Evolutionary conservation across 2,888 invertebrate species (phyloP).

Genomic region (Chrysotoxum bicinctum): DNA sequence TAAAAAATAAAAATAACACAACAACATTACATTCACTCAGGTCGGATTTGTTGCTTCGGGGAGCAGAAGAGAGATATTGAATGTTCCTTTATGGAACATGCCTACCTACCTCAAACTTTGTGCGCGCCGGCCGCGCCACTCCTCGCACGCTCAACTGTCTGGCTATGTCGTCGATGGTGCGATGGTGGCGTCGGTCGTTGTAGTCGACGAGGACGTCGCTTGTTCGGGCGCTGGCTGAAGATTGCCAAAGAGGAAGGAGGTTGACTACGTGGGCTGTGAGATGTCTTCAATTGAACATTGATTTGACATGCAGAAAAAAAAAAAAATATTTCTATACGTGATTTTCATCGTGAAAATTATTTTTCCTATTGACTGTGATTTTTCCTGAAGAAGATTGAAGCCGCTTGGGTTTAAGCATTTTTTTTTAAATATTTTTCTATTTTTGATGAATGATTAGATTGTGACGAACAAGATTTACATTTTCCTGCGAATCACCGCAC

Average conservation of each 20-base stretch:
- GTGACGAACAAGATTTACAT: conserved; percentile 16
- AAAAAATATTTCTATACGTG: conserved; percentile 52
- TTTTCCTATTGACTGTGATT: conserved; percentile 25
- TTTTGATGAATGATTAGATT: conserved; percentile 3
- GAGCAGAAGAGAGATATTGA: conserved; percentile 5
- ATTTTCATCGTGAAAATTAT: conserved; percentile 55
- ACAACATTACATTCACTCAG: conserved; percentile 14
- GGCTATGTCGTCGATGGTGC: conserved; percentile 21
- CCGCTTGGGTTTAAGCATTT: neutral
- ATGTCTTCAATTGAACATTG: conserved; percentile 68
- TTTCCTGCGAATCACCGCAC: neutral
- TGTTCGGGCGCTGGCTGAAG: conserved; percentile 33
- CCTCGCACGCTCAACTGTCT: conserved; percentile 28
- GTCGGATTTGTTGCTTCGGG: conserved; percentile 5
- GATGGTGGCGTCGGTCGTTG: conserved; percentile 12
- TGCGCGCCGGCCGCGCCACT: neutral
- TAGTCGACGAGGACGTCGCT: neutral
- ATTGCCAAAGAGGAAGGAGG: conserved; percentile 55
- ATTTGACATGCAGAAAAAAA: conserved; percentile 58
- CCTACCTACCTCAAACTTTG: conserved; percentile 12
- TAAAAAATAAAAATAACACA: conserved; percentile 18
- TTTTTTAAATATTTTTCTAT: neutral
- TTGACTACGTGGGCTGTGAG: conserved; percentile 65
- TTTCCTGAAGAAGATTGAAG: conserved; percentile 17
- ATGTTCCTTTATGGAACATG: conserved; percentile 43